A percentile compares a stretch with the other conserved stretches of the same genome.
phyloP scores from a whole-genome alignment of 2,888 invertebrate species.

The Thymelicus lineola region DNA sequence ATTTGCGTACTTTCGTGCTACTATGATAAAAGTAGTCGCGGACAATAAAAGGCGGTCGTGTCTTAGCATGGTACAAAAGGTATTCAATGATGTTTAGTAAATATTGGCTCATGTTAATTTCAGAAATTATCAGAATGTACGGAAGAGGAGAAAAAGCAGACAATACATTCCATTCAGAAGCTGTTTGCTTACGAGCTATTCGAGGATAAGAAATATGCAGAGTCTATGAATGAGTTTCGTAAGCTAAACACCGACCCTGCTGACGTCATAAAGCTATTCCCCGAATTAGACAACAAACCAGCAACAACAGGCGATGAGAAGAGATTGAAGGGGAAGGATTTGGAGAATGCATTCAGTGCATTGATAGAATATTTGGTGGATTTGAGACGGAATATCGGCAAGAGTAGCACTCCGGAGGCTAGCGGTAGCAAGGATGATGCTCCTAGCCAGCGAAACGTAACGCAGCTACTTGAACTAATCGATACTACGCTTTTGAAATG shows the following conservation, averaged over 20 bases:
- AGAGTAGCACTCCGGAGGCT: slow-evolving; percentile 57
- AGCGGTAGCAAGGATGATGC: slow-evolving; percentile 49
- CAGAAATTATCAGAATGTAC: slow-evolving; percentile 94
- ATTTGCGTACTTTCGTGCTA: too few species aligned
- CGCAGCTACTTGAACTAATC: slow-evolving; percentile 91
- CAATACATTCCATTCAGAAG: slow-evolving; percentile 95
- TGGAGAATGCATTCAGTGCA: slow-evolving; percentile 94
- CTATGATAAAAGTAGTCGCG: too few species aligned
- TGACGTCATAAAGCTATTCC: slow-evolving; percentile 97
- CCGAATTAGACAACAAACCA: slow-evolving; percentile 89
- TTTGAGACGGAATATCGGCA: slow-evolving; percentile 86
- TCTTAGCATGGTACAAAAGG: too few species aligned
- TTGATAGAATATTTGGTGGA: slow-evolving; percentile 95
- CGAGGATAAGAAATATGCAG: slow-evolving; percentile 93
- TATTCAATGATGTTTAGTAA: neutral
- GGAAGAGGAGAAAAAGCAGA: slow-evolving; percentile 91
- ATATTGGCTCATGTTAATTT: slow-evolving; percentile 38
- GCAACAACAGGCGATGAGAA: slow-evolving; percentile 59
- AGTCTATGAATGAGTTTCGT: slow-evolving; percentile 96
- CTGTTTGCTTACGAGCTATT: slow-evolving; percentile 96
- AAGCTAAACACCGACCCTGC: slow-evolving; percentile 97
- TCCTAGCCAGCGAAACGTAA: slow-evolving; percentile 61
- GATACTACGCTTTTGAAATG: slow-evolving; percentile 99
- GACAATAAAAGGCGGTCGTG: too few species aligned
- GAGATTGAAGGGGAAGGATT: slow-evolving; percentile 91